Evolutionary conservation across 2,113 vertebrate species (phyloP).

Genomic region (Dicaeum eximium): DNA sequence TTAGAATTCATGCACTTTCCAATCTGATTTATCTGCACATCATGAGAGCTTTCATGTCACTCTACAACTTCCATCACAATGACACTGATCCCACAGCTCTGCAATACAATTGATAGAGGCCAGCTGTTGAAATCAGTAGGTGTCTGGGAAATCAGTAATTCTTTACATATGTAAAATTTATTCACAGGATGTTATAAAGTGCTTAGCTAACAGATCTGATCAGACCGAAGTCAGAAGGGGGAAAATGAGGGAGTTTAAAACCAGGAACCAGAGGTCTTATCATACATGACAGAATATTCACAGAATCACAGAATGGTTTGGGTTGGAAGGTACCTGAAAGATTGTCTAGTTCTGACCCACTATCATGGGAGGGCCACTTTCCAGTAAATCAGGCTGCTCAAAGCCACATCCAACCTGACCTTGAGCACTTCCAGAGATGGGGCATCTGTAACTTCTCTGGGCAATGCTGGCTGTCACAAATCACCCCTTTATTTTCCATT

Average conservation of each 20-base stretch:
- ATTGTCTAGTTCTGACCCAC: neutral
- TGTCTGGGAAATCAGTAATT: neutral
- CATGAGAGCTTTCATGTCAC: neutral
- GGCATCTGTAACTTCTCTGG: neutral
- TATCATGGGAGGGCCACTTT: neutral
- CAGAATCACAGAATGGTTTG: neutral
- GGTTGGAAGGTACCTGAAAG: neutral
- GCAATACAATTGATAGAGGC: neutral
- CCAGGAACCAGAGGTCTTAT: neutral
- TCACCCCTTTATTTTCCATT: neutral
- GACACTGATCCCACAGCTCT: neutral
- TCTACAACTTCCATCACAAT: neutral
- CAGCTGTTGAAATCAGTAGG: neutral
- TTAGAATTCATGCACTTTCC: neutral
- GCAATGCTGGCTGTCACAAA: neutral
- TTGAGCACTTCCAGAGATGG: neutral
- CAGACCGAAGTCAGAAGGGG: neutral
- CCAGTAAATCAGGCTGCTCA: neutral
- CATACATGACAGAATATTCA: neutral
- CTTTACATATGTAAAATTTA: neutral
- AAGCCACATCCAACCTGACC: neutral
- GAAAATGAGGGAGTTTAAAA: neutral
- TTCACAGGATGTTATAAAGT: neutral
- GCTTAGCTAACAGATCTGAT: neutral
- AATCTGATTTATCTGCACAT: neutral